Evolutionary conservation across 2,113 vertebrate species (phyloP).

Genomic region (Daubentonia madagascariensis): DNA sequence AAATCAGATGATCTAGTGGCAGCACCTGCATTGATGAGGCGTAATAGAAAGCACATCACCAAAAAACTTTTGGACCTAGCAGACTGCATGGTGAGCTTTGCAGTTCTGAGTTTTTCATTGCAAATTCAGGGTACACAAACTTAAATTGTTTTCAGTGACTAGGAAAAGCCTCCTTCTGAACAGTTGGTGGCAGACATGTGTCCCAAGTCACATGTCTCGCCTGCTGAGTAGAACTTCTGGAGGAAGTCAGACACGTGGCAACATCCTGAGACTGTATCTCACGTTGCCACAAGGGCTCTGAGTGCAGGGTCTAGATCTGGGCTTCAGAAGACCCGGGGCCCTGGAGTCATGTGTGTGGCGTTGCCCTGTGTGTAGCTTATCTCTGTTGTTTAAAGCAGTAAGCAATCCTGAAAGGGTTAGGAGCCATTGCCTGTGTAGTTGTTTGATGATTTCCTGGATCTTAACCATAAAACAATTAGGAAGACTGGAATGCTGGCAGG

Average conservation of each 20-base stretch:
- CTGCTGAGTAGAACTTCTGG: too few species aligned
- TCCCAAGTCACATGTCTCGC: fast-evolving
- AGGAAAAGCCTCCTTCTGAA: not conserved
- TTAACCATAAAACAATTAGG: not conserved
- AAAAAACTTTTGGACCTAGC: not conserved
- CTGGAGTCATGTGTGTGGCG: fast-evolving
- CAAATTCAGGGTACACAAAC: not conserved
- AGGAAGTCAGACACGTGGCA: fast-evolving
- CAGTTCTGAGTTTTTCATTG: not conserved
- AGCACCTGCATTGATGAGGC: fast-evolving
- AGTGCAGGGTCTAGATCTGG: not conserved
- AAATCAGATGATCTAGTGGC: fast-evolving
- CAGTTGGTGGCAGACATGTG: fast-evolving
- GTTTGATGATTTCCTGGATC: not conserved
- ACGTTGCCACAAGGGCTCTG: fast-evolving
- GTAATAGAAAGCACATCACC: fast-evolving
- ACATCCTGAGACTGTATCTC: fast-evolving
- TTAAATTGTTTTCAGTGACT: not conserved
- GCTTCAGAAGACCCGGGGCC: fast-evolving
- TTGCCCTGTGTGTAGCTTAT: too few species aligned
- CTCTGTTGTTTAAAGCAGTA: not conserved
- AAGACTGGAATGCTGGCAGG: too few species aligned
- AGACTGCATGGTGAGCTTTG: fast-evolving
- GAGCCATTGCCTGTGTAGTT: not conserved
- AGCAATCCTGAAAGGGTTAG: not conserved